Base-by-base conservation (phyloP, 2,797 vertebrate species). In the Psittacula derbiana region DNA sequence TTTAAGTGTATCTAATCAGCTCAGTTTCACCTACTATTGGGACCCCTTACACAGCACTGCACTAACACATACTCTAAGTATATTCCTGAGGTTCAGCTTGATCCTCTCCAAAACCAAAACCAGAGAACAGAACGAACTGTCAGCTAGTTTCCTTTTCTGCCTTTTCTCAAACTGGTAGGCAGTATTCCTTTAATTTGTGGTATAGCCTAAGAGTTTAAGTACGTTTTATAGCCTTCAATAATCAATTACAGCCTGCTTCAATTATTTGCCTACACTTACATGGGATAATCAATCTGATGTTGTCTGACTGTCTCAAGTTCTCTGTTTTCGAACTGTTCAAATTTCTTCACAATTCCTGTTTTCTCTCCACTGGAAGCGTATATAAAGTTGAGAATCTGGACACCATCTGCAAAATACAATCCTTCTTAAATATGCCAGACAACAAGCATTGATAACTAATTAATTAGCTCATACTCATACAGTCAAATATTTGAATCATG, bases 351-450 rank as follows among this genome's bases (percentile, higher is more conserved):
- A 12, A 99, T 96, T 95, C 99, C 99, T 9, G 98, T 98, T 91
- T 83, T 97, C 93, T 99, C 98, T 23, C 98, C 99, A 4, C 98
- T 98, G 85, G 98, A 99, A 49, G 98, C 99, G 49, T 99, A 97
- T 11, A 98, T 98, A 90, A 99, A 99, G 64, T 93, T 95, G 1
- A 99, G 98, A 88, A 99, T 60, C 90, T 98, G 97, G n/a, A 98
- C 96, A 27, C 89, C 91, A 76, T 98, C 99, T 99, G 97, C 65
- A 96, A 97, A 97, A 88, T 55, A 89, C 36, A 97, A 74, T 83
- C 57, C 14, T 85, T 76, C 61, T 90, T 90, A 90, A 94, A 94
- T 86, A 53, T 76, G 71, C 33, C 52, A 81, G 44, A 61, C 67
- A 90, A 60, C 36, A 83, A 66, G 10, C 21, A 87, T 17, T 33